A percentile compares a stretch with the other conserved stretches of the same genome.
Conservation (phyloP, 2,113 vertebrate species). For the Aplodontia rufa region DNA sequence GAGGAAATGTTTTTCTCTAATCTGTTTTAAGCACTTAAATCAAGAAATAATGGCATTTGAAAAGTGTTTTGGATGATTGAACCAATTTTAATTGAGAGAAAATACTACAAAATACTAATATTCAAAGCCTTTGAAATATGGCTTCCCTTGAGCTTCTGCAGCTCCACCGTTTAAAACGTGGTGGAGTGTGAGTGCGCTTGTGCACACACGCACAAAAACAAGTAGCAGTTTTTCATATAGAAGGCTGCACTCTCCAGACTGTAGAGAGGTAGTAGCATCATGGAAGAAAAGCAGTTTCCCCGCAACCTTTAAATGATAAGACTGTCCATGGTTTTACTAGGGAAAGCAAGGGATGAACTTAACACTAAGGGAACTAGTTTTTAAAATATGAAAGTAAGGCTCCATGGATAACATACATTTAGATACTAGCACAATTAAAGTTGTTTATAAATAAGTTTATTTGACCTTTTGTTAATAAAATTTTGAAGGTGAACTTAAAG, state of each 20-base stretch:
- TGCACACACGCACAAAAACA: neutral
- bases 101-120: constrained; percentile 24
- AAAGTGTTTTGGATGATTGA: constrained; percentile 52
- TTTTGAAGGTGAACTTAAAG: neutral
- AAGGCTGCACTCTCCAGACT: constrained; percentile 23
- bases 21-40: constrained; percentile 15
- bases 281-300: constrained; percentile 4
- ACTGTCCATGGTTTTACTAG: constrained; percentile 31
- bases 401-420: neutral
- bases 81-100: constrained; percentile 55
- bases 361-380: neutral
- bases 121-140: constrained; percentile 56
- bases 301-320: neutral
- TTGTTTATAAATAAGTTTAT: neutral
- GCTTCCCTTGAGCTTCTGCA: constrained; percentile 53
- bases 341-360: constrained; percentile 8
- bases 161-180: constrained; percentile 45
- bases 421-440: neutral
- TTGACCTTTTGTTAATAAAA: constrained; percentile 16
- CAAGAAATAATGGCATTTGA: constrained; percentile 53
- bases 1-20: neutral
- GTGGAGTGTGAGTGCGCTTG: neutral
- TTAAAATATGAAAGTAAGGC: constrained; percentile 41
- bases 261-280: neutral
- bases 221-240: constrained; percentile 23